Evolutionary conservation across 2,113 vertebrate species (phyloP).

Genomic region (Planiliza haematocheilus): DNA sequence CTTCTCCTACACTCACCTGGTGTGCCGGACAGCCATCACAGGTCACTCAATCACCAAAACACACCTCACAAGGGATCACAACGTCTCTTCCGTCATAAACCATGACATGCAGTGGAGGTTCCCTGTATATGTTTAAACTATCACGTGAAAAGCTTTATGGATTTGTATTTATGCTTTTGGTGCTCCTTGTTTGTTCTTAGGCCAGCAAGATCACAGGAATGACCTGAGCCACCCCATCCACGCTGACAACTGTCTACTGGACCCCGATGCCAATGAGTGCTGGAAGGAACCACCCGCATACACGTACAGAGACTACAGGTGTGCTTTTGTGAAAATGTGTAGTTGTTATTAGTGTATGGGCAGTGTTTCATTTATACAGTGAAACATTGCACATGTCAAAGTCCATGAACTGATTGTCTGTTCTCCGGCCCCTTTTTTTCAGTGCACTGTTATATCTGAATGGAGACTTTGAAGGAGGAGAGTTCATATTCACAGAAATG

Average conservation of each 20-base stretch:
- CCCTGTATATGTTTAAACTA: not conserved
- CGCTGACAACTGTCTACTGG: slow-evolving; percentile 96
- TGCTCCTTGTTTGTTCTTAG: slow-evolving; percentile 68
- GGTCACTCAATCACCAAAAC: slow-evolving; percentile 76
- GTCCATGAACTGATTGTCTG: not conserved
- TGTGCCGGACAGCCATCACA: slow-evolving; percentile 93
- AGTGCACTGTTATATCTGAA: slow-evolving; percentile 97
- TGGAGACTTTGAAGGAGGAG: slow-evolving; percentile 95
- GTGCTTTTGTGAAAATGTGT: no score
- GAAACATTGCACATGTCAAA: not conserved
- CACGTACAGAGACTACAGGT: slow-evolving; percentile 96
- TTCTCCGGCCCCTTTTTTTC: slow-evolving; percentile 3
- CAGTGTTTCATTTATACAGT: not conserved
- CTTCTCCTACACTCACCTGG: slow-evolving; percentile 98
- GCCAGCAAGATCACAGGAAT: slow-evolving; percentile 94
- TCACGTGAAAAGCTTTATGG: slow-evolving; percentile 1
- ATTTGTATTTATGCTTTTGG: not conserved
- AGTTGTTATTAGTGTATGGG: no score
- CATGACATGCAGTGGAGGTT: no score
- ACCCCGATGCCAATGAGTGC: slow-evolving; percentile 94
- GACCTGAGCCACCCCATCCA: slow-evolving; percentile 99
- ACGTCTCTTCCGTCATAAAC: not conserved
- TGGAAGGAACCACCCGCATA: slow-evolving; percentile 98
- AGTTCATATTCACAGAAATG: slow-evolving; percentile 98
- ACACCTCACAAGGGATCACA: not conserved